phyloP scores from a whole-genome alignment of 2,113 vertebrate genomes.

The Danio rerio region DNA sequence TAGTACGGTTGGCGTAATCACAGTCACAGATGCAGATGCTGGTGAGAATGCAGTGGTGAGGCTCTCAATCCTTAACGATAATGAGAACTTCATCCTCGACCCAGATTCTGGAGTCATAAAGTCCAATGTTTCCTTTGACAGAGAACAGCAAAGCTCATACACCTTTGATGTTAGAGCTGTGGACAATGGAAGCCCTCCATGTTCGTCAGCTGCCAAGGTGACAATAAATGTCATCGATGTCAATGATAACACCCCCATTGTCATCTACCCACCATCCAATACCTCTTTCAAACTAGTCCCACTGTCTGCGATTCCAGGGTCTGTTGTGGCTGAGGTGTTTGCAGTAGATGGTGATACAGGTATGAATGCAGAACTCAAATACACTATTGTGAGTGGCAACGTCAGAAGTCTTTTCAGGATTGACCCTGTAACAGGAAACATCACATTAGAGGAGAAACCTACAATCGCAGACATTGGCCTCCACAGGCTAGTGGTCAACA shows the following conservation, averaged over 20 bases:
- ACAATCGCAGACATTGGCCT: conserved; percentile 86
- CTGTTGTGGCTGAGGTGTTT: conserved; percentile 95
- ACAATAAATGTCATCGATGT: conserved; percentile 99
- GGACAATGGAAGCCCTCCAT: conserved; percentile 91
- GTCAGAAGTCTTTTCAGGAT: conserved; percentile 95
- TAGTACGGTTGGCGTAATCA: conserved; percentile 97
- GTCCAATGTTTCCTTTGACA: conserved; percentile 97
- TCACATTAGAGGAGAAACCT: conserved; percentile 96
- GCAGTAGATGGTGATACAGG: conserved; percentile 96
- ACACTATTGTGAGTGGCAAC: conserved; percentile 95
- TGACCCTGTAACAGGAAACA: conserved; percentile 96
- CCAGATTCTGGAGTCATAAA: conserved; percentile 96
- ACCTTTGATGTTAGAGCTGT: conserved; percentile 96
- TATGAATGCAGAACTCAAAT: conserved; percentile 98
- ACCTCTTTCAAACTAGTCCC: conserved; percentile 97
- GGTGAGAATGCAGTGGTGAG: conserved; percentile 96
- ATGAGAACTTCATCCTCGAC: conserved; percentile 97
- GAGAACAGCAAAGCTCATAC: conserved; percentile 97
- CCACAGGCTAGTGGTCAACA: conserved; percentile 96
- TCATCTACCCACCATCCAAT: conserved; percentile 95
- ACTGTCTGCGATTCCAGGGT: conserved; percentile 95
- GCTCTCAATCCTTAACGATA: conserved; percentile 94
- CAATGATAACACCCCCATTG: conserved; percentile 95
- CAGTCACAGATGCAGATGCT: conserved; percentile 94
- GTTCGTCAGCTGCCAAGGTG: conserved; percentile 96